Conservation (phyloP, 37 sponge, comb jelly and placozoan species). For the Mnemiopsis leidyi region DNA sequence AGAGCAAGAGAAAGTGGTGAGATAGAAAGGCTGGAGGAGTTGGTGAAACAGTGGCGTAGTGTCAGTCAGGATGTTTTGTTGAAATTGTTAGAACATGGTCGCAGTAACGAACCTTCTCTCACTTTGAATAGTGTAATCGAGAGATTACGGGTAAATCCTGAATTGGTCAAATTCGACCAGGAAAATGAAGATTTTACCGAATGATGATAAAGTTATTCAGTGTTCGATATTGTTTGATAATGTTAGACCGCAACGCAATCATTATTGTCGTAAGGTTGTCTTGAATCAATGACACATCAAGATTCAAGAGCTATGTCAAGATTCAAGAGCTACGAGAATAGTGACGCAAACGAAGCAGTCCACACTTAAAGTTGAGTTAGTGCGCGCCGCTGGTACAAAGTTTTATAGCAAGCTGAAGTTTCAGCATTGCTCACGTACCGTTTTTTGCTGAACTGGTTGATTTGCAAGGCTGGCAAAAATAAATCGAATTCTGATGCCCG, state of each 20-base stretch:
- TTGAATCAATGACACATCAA: no score
- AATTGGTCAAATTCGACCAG: not conserved
- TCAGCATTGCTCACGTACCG: not conserved
- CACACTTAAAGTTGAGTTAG: no score
- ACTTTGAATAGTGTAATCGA: not conserved
- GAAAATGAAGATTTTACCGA: not conserved
- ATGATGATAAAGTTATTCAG: no score
- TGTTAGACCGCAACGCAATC: no score
- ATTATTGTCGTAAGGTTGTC: no score
- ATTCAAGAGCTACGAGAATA: no score
- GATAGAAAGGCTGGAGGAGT: not conserved
- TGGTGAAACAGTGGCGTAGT: not conserved
- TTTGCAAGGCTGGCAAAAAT: no score
- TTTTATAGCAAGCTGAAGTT: not conserved
- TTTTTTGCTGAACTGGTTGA: no score
- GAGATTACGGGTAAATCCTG: not conserved
- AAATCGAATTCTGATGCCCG: no score
- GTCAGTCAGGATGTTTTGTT: slow-evolving; percentile 25
- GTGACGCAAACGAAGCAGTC: no score
- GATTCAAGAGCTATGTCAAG: no score
- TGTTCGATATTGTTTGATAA: no score
- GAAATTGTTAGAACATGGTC: not conserved
- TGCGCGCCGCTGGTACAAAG: not conserved
- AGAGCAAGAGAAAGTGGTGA: not conserved
- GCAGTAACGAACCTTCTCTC: not conserved